These are phyloP conservation scores for Limnephilus auricula DNA, from an alignment of 2,888 invertebrate species.

Conservation along the genomic window DNA sequence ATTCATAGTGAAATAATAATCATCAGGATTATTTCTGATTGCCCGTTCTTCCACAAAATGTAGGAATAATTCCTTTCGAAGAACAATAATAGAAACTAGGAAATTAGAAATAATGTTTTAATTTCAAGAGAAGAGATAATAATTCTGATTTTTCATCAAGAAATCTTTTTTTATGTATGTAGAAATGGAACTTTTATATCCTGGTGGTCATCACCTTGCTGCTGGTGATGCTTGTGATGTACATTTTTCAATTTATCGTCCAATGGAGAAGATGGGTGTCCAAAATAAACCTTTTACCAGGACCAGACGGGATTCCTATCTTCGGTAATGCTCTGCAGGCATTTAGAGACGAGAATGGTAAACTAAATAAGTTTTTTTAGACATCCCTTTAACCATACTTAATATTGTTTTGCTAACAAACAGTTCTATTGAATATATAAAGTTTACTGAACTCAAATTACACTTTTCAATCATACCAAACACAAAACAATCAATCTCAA, in stretches of 20 bases:
- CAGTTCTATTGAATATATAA: not conserved
- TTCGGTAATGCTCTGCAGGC: slow-evolving; percentile 54
- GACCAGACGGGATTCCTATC: slow-evolving; percentile 48
- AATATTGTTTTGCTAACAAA: not conserved
- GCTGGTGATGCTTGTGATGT: not conserved
- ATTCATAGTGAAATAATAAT: not conserved
- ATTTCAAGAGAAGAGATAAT: too few species aligned
- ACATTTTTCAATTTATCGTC: not conserved
- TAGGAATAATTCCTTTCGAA: not conserved
- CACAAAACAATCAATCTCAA: too few species aligned
- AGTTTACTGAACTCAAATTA: not conserved
- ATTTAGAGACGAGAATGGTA: slow-evolving; percentile 20
- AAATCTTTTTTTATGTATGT: not conserved
- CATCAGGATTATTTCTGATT: not conserved
- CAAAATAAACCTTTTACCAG: slow-evolving; percentile 48
- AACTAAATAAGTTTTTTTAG: not conserved
- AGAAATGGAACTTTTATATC: slow-evolving; percentile 11
- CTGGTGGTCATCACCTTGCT: not conserved
- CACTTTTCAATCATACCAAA: too few species aligned
- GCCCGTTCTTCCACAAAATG: too few species aligned
- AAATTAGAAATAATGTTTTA: not conserved
- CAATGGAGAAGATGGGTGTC: slow-evolving; percentile 44
- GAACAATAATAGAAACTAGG: not conserved
- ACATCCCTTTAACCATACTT: not conserved
- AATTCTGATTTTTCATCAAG: not conserved